These are phyloP conservation scores for Mechanitis mazaeus DNA, from an alignment of 2,888 invertebrate species.

Conservation along the genomic window DNA sequence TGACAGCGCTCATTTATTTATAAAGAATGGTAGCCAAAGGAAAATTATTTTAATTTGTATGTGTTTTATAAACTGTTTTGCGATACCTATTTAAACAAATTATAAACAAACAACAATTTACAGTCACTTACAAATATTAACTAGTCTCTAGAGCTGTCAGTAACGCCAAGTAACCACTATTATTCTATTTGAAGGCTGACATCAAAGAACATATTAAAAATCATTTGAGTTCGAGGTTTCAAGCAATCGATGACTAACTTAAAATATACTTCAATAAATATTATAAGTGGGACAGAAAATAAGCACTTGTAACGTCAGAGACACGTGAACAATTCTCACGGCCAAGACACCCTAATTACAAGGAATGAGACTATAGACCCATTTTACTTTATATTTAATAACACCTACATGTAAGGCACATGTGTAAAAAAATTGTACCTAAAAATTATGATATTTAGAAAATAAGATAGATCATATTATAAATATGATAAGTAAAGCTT, in stretches of 20 bases:
- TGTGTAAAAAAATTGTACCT: too few relatives aligned
- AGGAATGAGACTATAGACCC: neutral
- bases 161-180: neutral
- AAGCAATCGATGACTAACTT: constrained; percentile 7
- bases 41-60: neutral
- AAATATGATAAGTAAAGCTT: too few relatives aligned
- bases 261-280: constrained; percentile 10
- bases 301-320: constrained; percentile 9
- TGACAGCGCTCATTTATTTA: neutral
- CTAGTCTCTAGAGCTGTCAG: neutral
- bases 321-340: constrained; percentile 13
- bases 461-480: too few relatives aligned
- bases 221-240: neutral
- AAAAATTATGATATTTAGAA: too few relatives aligned
- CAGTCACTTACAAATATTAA: neutral
- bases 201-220: constrained; percentile 2
- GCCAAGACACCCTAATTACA: constrained; percentile 8
- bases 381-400: neutral
- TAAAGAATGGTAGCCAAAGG: neutral
- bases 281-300: constrained; percentile 3
- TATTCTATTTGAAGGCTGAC: constrained; percentile 1
- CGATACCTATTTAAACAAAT: neutral
- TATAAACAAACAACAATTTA: neutral
- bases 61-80: too few relatives aligned
- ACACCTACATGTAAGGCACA: too few relatives aligned